These are phyloP conservation scores for Drosophila rellima DNA, from an alignment of 2,888 invertebrate genomes.

Conservation along the genomic window DNA sequence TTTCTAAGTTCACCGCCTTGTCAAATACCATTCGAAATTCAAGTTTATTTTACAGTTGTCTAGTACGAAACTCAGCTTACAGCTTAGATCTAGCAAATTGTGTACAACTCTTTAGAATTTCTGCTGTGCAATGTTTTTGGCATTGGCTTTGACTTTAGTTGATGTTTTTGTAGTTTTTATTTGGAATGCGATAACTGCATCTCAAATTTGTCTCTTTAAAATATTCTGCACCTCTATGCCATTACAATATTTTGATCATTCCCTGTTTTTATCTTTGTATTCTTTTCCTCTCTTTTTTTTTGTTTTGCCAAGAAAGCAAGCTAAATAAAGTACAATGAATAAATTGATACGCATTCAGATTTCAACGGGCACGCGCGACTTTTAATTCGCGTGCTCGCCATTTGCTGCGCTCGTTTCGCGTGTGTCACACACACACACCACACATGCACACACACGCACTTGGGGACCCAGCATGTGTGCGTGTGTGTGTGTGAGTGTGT, in stretches of 20 bases:
- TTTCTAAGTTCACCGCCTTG: too few species aligned
- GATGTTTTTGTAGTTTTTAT: neutral
- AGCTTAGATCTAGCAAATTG: too few species aligned
- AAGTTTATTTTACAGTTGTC: too few species aligned
- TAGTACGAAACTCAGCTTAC: too few species aligned
- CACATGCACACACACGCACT: constrained; percentile 13
- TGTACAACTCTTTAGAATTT: neutral
- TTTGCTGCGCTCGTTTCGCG: constrained; percentile 60
- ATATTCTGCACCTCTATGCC: neutral
- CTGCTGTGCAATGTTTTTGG: neutral
- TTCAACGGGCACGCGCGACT: constrained; percentile 62
- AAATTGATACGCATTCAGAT: constrained; percentile 36
- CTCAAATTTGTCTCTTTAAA: neutral
- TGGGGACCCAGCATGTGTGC: constrained; percentile 15
- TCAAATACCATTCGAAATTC: too few species aligned
- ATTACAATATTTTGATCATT: neutral
- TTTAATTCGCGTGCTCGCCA: constrained; percentile 66
- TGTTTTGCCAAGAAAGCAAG: neutral
- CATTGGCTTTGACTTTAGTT: constrained; percentile 5
- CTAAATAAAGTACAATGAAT: neutral
- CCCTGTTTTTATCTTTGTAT: neutral
- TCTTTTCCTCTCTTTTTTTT: neutral
- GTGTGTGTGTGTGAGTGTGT: constrained; percentile 41
- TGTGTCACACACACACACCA: constrained; percentile 22
- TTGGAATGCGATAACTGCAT: too few species aligned